Evolutionary conservation across 30 jellyfish, hydroid and myxozoan species (phyloP).

Genomic region (Morbakka virulenta): DNA sequence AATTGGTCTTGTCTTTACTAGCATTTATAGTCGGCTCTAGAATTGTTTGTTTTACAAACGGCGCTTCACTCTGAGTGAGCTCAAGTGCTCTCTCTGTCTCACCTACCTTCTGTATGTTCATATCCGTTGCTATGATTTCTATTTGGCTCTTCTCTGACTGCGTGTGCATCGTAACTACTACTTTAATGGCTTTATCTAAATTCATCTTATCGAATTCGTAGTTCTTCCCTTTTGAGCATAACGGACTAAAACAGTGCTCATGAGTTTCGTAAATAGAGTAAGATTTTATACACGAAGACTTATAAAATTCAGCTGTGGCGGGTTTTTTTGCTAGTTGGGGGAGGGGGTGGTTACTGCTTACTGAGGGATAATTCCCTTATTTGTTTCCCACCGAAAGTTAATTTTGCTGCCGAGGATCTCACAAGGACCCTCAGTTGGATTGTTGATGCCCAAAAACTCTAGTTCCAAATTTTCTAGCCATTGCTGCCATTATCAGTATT

Average conservation of each 20-base stretch:
- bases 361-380: too few species aligned
- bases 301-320: slow-evolving; percentile 28
- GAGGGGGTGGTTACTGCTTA: too few species aligned
- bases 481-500: too few species aligned
- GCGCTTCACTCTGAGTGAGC: not conserved
- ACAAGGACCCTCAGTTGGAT: too few species aligned
- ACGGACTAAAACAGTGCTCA: not conserved
- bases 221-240: slow-evolving; percentile 7
- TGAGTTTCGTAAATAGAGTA: not conserved
- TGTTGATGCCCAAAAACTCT: too few species aligned
- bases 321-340: too few species aligned
- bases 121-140: slow-evolving; percentile 10
- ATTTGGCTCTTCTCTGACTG: slow-evolving; percentile 6
- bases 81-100: not conserved
- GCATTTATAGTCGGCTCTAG: too few species aligned
- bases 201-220: slow-evolving; percentile 4
- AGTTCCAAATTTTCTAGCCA: too few species aligned
- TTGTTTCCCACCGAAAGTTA: too few species aligned
- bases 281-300: slow-evolving; percentile 24
- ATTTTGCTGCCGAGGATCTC: too few species aligned
- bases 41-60: slow-evolving; percentile 8
- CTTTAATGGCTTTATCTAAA: slow-evolving; percentile 16
- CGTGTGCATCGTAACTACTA: slow-evolving; percentile 22
- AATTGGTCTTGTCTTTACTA: too few species aligned
- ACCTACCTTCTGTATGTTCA: not conserved